These are phyloP conservation scores for Erebia aethiops DNA, from an alignment of 2,888 invertebrate genomes.

Conservation along the genomic window DNA sequence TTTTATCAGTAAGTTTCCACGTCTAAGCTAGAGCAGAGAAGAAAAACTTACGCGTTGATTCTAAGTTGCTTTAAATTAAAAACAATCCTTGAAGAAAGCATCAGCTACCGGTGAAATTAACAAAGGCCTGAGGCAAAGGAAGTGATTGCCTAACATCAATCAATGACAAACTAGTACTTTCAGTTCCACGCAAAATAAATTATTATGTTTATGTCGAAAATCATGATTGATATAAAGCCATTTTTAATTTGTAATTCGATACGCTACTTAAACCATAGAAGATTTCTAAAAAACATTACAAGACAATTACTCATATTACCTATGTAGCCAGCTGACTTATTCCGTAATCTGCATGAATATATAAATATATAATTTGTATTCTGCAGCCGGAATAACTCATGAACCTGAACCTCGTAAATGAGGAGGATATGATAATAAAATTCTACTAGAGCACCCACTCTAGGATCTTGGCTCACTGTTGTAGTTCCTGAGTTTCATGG, in stretches of 20 bases:
- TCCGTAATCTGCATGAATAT: not conserved
- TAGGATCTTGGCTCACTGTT: no score
- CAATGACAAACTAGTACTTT: not conserved
- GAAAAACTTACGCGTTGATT: no score
- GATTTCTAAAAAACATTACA: constrained; percentile 11
- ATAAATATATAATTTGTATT: no score
- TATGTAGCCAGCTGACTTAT: no score
- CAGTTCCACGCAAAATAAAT: not conserved
- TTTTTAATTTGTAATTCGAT: constrained; percentile 3
- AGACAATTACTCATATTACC: not conserved
- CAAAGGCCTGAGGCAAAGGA: not conserved
- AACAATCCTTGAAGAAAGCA: not conserved
- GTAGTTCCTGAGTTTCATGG: no score
- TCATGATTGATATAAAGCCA: not conserved
- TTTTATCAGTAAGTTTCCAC: no score
- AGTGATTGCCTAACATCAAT: not conserved
- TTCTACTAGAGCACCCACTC: not conserved
- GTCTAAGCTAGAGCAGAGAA: no score
- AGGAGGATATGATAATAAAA: no score
- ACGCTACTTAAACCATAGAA: constrained; percentile 12
- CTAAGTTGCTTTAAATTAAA: no score
- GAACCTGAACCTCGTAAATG: not conserved
- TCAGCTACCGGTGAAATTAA: not conserved
- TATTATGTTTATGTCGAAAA: constrained; percentile 4
- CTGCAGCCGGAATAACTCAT: not conserved